These are phyloP conservation scores for Chamaetylas fuelleborni DNA, from an alignment of 2,113 vertebrate genomes.

Conservation along the genomic window DNA sequence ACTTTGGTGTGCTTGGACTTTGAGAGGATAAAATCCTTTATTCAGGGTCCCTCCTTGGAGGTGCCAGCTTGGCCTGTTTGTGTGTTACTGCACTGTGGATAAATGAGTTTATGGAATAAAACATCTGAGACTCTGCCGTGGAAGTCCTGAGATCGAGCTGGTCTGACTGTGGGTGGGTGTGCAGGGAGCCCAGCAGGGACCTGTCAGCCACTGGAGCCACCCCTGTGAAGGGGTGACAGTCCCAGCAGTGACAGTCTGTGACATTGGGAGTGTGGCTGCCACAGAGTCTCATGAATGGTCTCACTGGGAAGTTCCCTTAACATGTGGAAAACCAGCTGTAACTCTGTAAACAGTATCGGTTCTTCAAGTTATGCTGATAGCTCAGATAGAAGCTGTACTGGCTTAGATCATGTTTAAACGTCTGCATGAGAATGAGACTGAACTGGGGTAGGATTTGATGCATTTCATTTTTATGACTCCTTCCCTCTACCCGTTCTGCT, in stretches of 20 bases:
- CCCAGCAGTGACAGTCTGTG: neutral
- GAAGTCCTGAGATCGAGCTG: fast-evolving
- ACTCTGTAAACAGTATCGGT: neutral
- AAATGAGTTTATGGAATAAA: neutral
- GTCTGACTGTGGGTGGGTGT: neutral
- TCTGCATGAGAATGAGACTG: neutral
- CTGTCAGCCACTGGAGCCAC: fast-evolving
- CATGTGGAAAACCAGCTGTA: neutral
- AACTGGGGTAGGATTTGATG: neutral
- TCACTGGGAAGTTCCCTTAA: neutral
- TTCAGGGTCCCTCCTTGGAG: neutral
- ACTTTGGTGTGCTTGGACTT: fast-evolving
- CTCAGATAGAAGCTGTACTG: neutral
- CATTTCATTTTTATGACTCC: neutral
- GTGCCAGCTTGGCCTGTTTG: neutral
- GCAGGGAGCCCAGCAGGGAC: neutral
- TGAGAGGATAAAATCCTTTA: neutral
- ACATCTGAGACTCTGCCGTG: fast-evolving
- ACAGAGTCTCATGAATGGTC: fast-evolving
- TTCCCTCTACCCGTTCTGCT: neutral
- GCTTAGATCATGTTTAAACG: neutral
- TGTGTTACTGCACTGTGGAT: neutral
- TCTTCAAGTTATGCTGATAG: neutral
- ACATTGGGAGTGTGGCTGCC: neutral
- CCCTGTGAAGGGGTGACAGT: neutral